phyloP scores from a whole-genome alignment of 2,797 vertebrate genomes.

The Anguilla marmorata region DNA sequence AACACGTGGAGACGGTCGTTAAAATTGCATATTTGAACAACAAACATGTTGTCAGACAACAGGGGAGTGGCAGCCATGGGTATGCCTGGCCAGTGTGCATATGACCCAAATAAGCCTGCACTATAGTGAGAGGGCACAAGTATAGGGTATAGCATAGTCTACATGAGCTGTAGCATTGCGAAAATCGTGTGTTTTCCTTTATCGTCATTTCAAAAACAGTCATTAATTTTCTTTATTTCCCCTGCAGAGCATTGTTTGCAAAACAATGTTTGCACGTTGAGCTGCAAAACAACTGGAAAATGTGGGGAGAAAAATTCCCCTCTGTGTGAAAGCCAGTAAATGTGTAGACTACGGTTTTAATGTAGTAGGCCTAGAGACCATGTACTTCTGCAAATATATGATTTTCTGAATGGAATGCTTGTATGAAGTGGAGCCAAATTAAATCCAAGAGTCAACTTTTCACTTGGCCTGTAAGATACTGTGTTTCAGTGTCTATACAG shows the following conservation, averaged over 20 bases:
- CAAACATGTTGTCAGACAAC: neutral
- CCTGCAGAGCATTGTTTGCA: neutral
- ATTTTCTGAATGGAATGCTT: conserved; percentile 27
- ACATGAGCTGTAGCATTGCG: neutral
- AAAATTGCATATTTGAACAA: conserved; percentile 48
- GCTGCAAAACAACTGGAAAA: conserved; percentile 48
- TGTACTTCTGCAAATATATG: conserved; percentile 51
- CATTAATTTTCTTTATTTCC: neutral
- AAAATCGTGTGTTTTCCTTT: neutral
- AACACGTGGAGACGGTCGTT: too few relatives aligned
- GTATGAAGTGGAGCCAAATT: conserved; percentile 55
- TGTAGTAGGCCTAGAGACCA: conserved; percentile 35
- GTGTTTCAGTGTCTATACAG: neutral
- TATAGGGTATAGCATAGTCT: neutral
- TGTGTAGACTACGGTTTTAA: conserved; percentile 16
- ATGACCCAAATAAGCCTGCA: neutral
- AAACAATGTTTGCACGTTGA: neutral
- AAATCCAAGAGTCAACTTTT: conserved; percentile 54
- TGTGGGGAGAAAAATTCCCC: conserved; percentile 47
- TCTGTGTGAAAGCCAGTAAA: conserved; percentile 41
- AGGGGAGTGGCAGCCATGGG: conserved; percentile 44
- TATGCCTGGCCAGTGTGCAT: neutral
- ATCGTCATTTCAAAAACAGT: neutral
- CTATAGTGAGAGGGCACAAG: neutral
- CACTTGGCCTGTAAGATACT: neutral